These are phyloP conservation scores for Unio delphinus DNA, from an alignment of 2,888 invertebrate species.

Conservation along the genomic window DNA sequence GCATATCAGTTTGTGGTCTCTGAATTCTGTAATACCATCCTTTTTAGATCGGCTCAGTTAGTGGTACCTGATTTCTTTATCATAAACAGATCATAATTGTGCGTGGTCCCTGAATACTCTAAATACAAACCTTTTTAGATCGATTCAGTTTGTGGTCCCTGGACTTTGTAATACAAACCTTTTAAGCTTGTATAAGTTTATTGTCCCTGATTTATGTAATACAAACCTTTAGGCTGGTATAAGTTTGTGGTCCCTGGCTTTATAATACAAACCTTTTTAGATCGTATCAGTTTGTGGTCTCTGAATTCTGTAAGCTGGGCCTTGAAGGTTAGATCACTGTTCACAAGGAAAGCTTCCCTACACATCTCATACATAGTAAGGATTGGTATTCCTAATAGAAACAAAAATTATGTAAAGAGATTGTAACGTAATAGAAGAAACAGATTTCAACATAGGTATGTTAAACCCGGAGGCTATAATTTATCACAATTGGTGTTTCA, in stretches of 20 bases:
- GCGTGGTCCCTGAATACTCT: not conserved
- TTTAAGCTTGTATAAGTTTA: slow-evolving; percentile 73
- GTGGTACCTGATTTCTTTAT: slow-evolving; percentile 75
- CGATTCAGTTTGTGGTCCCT: not conserved
- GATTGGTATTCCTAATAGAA: slow-evolving; percentile 83
- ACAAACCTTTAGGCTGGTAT: slow-evolving; percentile 81
- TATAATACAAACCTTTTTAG: slow-evolving; percentile 75
- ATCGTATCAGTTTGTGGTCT: slow-evolving; percentile 92
- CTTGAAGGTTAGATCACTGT: slow-evolving; percentile 90
- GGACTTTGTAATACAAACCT: slow-evolving; percentile 67
- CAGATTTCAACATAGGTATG: too few relatives aligned
- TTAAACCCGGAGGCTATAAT: too few relatives aligned
- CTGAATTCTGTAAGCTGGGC: slow-evolving; percentile 95
- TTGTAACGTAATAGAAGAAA: too few relatives aligned
- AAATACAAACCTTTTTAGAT: slow-evolving; percentile 75
- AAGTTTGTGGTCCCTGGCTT: slow-evolving; percentile 95
- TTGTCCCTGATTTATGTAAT: not conserved
- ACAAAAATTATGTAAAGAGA: not conserved
- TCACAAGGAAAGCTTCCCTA: slow-evolving; percentile 91
- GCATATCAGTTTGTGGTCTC: not conserved
- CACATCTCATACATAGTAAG: slow-evolving; percentile 86
- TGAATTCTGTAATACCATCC: slow-evolving; percentile 39
- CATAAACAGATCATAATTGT: too few relatives aligned
- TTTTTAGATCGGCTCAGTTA: slow-evolving; percentile 75
- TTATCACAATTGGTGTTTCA: too few relatives aligned